These are phyloP conservation scores for Betta splendens DNA, from an alignment of 2,797 vertebrate species.

Conservation along the genomic window DNA sequence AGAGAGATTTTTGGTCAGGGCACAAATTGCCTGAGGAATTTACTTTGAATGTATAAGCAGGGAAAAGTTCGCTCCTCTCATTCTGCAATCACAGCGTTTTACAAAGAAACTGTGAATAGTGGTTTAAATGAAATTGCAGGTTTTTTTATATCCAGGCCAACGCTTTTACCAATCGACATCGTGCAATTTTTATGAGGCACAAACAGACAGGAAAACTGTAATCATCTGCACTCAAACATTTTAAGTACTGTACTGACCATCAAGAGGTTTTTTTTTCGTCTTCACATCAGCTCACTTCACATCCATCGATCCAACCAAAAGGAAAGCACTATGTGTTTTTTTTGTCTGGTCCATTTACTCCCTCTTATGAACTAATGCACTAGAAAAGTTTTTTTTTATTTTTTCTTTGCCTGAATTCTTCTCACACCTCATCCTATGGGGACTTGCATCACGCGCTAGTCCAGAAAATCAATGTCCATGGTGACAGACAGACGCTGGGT, in stretches of 20 bases:
- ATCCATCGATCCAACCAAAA: background rate
- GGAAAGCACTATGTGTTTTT: constrained; percentile 17
- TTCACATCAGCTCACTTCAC: constrained; percentile 6
- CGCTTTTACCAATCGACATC: background rate
- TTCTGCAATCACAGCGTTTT: constrained; percentile 1
- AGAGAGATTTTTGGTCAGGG: constrained; percentile 17
- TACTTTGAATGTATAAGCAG: constrained; percentile 35
- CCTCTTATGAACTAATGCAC: constrained; percentile 55
- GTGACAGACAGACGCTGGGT: constrained; percentile 51
- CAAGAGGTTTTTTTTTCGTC: constrained; percentile 4
- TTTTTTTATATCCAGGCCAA: too few species aligned
- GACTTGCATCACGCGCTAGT: constrained; percentile 23
- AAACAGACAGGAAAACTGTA: background rate
- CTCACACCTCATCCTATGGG: constrained; percentile 39
- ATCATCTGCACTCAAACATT: constrained; percentile 11
- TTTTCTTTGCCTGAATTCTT: constrained; percentile 31
- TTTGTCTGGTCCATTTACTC: constrained; percentile 53
- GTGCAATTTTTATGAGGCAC: background rate
- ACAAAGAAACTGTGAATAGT: background rate
- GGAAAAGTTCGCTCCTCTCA: constrained; percentile 1
- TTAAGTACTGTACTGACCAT: background rate
- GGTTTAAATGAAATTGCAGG: background rate
- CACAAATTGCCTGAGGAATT: constrained; percentile 11
- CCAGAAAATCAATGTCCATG: constrained; percentile 32
- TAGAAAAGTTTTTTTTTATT: constrained; percentile 29